These are phyloP conservation scores for Periophthalmus magnuspinnatus DNA, from an alignment of 2,797 vertebrate species.

Conservation along the genomic window DNA sequence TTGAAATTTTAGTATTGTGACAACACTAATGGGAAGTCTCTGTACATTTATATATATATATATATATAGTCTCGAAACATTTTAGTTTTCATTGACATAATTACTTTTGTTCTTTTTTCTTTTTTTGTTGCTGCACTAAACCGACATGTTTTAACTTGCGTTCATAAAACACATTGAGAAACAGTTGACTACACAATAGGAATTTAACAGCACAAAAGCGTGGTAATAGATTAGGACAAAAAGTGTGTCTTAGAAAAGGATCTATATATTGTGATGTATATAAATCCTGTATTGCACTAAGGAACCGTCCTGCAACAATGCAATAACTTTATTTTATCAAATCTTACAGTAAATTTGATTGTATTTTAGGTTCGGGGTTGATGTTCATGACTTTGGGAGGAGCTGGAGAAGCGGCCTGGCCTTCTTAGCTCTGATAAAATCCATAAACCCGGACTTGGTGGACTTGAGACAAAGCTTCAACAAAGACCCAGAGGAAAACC, in stretches of 20 bases:
- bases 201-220: neutral
- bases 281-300: neutral
- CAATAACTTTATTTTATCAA: neutral
- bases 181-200: neutral
- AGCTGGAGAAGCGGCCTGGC: conserved; percentile 91
- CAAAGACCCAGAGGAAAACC: conserved; percentile 78
- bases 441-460: conserved; percentile 82
- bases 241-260: neutral
- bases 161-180: neutral
- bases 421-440: conserved; percentile 88
- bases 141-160: neutral
- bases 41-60: no score
- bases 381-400: conserved; percentile 85
- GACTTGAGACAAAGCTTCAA: conserved; percentile 83
- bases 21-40: no score
- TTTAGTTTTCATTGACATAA: neutral
- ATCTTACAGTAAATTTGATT: neutral
- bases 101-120: neutral
- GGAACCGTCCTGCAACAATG: neutral
- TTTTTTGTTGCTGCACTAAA: neutral
- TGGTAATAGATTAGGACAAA: neutral
- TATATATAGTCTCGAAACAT: neutral
- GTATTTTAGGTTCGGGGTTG: conserved; percentile 82
- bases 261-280: neutral
- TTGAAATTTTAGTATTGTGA: no score